Evolutionary conservation across 2,113 vertebrate genomes (phyloP).

Genomic region (Lepisosteus oculatus): DNA sequence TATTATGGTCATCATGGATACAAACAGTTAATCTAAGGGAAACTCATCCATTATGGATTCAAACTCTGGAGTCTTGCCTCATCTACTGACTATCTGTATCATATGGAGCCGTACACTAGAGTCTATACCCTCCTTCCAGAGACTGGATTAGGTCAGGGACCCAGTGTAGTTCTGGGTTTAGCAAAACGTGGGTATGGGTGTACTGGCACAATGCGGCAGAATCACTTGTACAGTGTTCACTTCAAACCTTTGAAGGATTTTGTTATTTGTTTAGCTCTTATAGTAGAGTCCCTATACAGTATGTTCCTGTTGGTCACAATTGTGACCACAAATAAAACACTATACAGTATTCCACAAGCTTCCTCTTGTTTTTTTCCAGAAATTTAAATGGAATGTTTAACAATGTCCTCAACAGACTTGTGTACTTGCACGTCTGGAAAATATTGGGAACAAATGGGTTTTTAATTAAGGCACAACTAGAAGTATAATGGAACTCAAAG

Average conservation of each 20-base stretch:
- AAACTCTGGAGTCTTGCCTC: conserved; percentile 13
- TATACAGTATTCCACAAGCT: no score
- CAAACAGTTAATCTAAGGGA: conserved; percentile 6
- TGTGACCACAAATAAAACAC: no score
- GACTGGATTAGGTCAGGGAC: conserved; percentile 11
- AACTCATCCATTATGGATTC: conserved; percentile 8
- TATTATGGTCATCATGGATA: conserved; percentile 4
- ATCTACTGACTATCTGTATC: background rate
- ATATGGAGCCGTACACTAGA: conserved; percentile 6
- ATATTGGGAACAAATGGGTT: no score
- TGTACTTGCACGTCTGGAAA: no score
- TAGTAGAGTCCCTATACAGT: no score
- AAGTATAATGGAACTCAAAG: no score
- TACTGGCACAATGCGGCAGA: background rate
- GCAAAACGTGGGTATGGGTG: background rate
- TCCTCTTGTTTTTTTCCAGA: no score
- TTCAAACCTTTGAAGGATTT: background rate
- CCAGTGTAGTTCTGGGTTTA: conserved; percentile 11
- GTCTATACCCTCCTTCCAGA: conserved; percentile 9
- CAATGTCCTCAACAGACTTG: no score
- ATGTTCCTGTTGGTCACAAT: no score
- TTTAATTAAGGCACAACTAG: no score
- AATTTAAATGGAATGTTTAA: no score
- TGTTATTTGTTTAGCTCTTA: no score
- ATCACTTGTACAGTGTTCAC: background rate